phyloP scores from a whole-genome alignment of 2,797 vertebrate species.

The Gorsachius magnificus region DNA sequence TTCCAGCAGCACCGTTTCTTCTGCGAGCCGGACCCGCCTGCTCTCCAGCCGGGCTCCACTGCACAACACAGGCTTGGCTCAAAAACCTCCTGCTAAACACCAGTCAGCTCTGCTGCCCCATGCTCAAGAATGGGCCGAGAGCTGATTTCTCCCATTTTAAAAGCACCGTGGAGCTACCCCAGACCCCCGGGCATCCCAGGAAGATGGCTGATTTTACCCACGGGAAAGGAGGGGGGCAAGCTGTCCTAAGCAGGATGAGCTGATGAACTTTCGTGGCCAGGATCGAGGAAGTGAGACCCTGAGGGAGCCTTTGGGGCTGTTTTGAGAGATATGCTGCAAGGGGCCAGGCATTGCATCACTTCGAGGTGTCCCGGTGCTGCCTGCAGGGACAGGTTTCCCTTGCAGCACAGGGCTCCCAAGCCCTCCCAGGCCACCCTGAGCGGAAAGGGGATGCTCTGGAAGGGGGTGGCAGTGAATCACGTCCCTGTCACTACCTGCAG shows the following conservation, averaged over 20 bases:
- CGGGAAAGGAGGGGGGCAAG: background rate
- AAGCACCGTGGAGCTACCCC: background rate
- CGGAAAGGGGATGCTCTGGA: background rate
- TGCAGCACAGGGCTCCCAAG: background rate
- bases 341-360: fast-evolving
- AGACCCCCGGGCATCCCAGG: background rate
- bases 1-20: fast-evolving
- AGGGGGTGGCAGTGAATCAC: background rate
- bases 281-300: background rate
- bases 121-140: background rate
- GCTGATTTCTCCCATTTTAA: background rate
- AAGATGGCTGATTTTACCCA: background rate
- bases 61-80: background rate
- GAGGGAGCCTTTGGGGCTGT: background rate
- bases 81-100: background rate
- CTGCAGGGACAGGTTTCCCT: background rate
- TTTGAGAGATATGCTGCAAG: background rate
- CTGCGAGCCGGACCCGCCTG: background rate
- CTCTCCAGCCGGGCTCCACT: background rate
- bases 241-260: background rate
- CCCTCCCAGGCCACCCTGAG: background rate
- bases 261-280: background rate
- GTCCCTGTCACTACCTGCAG: background rate
- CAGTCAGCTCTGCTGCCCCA: fast-evolving
- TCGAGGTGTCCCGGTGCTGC: fast-evolving